phyloP scores from a whole-genome alignment of 2,113 vertebrate genomes.

The Pipa parva region DNA sequence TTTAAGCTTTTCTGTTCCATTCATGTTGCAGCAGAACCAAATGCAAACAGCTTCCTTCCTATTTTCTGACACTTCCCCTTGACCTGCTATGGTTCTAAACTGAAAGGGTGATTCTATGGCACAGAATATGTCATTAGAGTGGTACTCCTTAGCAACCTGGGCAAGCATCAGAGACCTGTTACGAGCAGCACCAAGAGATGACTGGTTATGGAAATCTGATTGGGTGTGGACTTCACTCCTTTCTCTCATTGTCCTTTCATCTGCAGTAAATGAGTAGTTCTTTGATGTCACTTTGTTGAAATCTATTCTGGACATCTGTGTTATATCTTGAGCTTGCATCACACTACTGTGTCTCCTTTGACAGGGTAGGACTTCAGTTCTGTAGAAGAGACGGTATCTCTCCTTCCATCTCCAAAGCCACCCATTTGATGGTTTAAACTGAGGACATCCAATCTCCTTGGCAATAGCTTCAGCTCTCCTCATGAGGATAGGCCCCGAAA shows the following conservation, averaged over 20 bases:
- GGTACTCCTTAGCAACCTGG: slow-evolving; percentile 25
- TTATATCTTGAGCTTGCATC: not conserved
- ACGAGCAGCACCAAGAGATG: not conserved
- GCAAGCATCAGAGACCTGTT: slow-evolving; percentile 9
- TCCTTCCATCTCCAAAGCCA: slow-evolving; percentile 42
- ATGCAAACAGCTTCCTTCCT: slow-evolving; percentile 16
- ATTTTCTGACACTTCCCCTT: not conserved
- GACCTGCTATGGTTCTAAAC: slow-evolving; percentile 16
- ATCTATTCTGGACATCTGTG: slow-evolving; percentile 4
- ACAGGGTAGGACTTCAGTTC: slow-evolving; percentile 23
- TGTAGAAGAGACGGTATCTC: slow-evolving; percentile 30
- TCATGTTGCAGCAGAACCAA: slow-evolving; percentile 36
- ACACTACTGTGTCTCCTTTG: not conserved
- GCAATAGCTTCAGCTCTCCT: slow-evolving; percentile 31
- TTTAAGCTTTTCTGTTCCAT: slow-evolving; percentile 30
- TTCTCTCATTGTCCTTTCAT: not conserved
- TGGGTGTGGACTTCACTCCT: not conserved
- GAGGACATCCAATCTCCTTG: slow-evolving; percentile 30
- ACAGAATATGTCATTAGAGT: slow-evolving; percentile 32
- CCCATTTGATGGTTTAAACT: slow-evolving; percentile 40
- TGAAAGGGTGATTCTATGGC: slow-evolving; percentile 24
- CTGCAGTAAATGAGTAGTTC: not conserved
- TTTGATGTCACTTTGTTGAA: not conserved
- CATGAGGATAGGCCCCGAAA: slow-evolving; percentile 39
- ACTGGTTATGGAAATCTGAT: not conserved